A percentile compares a stretch with the other conserved stretches of the same genome.
Evolutionary conservation across 2,113 vertebrate genomes (phyloP).

Genomic region (Hymenochirus boettgeri): DNA sequence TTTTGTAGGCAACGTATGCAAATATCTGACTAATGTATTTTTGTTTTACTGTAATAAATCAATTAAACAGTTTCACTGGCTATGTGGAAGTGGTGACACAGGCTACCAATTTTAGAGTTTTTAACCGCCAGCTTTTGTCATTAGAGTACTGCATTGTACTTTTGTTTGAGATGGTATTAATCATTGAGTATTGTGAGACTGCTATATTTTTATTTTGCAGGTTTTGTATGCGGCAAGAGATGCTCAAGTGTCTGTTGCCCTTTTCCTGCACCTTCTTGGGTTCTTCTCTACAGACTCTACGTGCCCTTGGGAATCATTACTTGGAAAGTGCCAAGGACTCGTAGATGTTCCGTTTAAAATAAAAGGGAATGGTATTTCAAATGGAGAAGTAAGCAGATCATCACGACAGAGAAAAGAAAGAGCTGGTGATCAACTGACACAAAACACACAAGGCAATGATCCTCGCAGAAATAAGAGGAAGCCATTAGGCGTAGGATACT

Average conservation of each 20-base stretch:
- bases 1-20: too few species aligned
- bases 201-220: constrained; percentile 56
- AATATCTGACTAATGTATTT: too few species aligned
- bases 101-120: too few species aligned
- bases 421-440: constrained; percentile 55
- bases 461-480: constrained; percentile 82
- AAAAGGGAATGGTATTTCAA: constrained; percentile 58
- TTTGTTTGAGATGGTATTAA: too few species aligned
- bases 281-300: constrained; percentile 50
- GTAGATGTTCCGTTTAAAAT: constrained; percentile 83
- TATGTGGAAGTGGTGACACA: too few species aligned
- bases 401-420: constrained; percentile 57
- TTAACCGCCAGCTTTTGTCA: too few species aligned
- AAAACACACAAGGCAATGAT: constrained; percentile 77
- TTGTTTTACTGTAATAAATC: too few species aligned
- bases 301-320: constrained; percentile 61
- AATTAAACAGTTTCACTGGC: too few species aligned
- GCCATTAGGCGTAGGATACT: constrained; percentile 85
- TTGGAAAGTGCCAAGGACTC: constrained; percentile 74
- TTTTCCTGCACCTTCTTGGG: constrained; percentile 83
- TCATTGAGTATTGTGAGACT: too few species aligned
- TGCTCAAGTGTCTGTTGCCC: constrained; percentile 85
- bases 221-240: constrained; percentile 86
- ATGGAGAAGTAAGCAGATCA: constrained; percentile 52
- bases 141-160: too few species aligned